phyloP scores from a whole-genome alignment of 2,888 invertebrate species.

The Cantharis flavilabris region DNA sequence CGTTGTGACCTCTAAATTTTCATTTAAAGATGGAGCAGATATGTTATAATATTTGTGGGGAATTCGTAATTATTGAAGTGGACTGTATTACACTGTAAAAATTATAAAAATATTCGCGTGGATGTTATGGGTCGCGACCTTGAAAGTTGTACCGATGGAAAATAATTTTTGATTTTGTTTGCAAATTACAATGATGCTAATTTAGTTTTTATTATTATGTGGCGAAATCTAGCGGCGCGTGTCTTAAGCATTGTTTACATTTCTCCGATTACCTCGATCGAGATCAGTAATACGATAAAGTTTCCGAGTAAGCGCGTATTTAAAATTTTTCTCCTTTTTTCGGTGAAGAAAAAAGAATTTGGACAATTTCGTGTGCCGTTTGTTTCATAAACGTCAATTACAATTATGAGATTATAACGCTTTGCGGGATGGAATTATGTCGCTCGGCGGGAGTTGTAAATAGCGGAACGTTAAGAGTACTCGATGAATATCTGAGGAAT shows the following conservation, averaged over 20 bases:
- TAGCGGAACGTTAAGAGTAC: conserved; percentile 34
- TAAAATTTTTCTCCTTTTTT: conserved; percentile 2
- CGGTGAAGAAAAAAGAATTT: neutral
- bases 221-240: conserved; percentile 57
- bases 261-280: conserved; percentile 13
- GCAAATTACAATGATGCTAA: conserved; percentile 46
- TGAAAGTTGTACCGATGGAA: conserved; percentile 45
- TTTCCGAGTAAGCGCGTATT: neutral
- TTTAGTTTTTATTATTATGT: conserved; percentile 45
- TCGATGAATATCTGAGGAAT: conserved; percentile 55
- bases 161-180: conserved; percentile 51
- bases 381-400: neutral
- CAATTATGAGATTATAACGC: conserved; percentile 3
- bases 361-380: neutral
- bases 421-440: conserved; percentile 10
- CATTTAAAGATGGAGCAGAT: conserved; percentile 10
- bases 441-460: conserved; percentile 10
- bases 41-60: neutral
- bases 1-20: conserved; percentile 9
- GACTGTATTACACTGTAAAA: neutral
- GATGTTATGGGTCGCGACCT: conserved; percentile 20
- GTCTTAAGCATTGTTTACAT: conserved; percentile 43
- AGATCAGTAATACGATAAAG: conserved; percentile 2
- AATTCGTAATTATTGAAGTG: neutral
- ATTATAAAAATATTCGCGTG: neutral